Conservation (phyloP, 2,113 vertebrate species). For the Brienomyrus longianalis region DNA sequence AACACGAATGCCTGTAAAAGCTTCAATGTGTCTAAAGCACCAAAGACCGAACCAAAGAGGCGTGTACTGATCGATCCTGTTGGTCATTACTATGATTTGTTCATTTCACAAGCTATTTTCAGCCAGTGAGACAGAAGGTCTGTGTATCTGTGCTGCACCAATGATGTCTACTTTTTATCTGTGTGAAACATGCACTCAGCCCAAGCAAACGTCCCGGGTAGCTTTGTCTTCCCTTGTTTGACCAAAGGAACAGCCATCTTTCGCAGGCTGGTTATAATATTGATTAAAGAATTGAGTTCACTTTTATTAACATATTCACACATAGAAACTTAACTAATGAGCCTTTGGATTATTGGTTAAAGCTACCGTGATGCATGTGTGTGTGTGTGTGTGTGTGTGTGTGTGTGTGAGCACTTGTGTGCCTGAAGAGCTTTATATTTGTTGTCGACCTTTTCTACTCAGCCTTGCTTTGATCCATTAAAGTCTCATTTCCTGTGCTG, state of each 20-base stretch:
- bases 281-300: constrained; percentile 10
- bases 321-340: constrained; percentile 6
- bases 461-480: constrained; percentile 17
- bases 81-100: not conserved
- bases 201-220: not conserved
- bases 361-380: not conserved
- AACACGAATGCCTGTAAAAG: not conserved
- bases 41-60: not conserved
- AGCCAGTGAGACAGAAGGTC: not conserved
- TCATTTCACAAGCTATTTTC: not conserved
- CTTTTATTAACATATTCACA: constrained; percentile 17
- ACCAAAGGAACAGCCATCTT: not conserved
- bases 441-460: not conserved
- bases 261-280: constrained; percentile 6
- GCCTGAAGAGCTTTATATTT: not conserved
- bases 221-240: not conserved
- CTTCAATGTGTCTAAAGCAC: not conserved
- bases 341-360: constrained; percentile 16
- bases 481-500: constrained; percentile 21
- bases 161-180: not conserved
- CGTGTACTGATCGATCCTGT: not conserved
- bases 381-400: not conserved
- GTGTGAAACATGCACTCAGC: not conserved
- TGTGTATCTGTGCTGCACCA: not conserved
- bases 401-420: not conserved